Evolutionary conservation across 2,113 vertebrate genomes (phyloP), one percentile per base, ranked within the genome.

Genomic region (Cyprinodon brontotheroides): DNA sequence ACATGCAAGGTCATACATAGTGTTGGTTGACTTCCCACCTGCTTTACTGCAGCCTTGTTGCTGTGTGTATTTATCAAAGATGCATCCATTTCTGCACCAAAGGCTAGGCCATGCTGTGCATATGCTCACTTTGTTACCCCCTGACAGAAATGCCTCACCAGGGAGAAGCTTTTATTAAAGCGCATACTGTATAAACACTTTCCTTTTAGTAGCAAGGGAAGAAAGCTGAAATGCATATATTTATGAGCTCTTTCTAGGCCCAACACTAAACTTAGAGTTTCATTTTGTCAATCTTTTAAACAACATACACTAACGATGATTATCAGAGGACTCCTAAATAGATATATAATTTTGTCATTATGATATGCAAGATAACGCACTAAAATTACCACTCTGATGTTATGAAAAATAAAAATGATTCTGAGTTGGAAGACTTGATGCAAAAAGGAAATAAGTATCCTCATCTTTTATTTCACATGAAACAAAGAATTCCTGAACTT

Each of bases 101-200:
- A 71, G 77, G 78, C 86, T 80, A 72, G 48, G 82, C 62, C 81
- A 73, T 67, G 61, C 76, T 80, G 86, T 83, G 86, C 90, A 90
- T 88, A 90, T 74, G 61, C 79, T 83, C 86, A 85, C 89, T 90
- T 83, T 89, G 85, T 89, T 92, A 90, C 84, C 85, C 87, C 64
- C 77, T 65, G 84, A 91, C 87, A 90, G 86, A 75, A 87, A 92
- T 84, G 86, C 65, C 84, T 85, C 89, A 87, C 89, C 65, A 68
- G 91, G 88, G 89, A 91, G 71, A 87, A 89, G 79, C 74, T 89
- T 87, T 90, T 89, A 89, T 83, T 82, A 70, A 80, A 83, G 84
- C 82, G 79, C 82, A 86, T 79, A 47, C 64, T 8, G 64, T 36
- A 86, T 91, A 89, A 92, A 91, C 83, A 84, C 79, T 74, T 72